A percentile compares a stretch with the other conserved stretches of the same genome.
Conservation (phyloP, 2,113 vertebrate species). For the Himantopus leucocephalus region DNA sequence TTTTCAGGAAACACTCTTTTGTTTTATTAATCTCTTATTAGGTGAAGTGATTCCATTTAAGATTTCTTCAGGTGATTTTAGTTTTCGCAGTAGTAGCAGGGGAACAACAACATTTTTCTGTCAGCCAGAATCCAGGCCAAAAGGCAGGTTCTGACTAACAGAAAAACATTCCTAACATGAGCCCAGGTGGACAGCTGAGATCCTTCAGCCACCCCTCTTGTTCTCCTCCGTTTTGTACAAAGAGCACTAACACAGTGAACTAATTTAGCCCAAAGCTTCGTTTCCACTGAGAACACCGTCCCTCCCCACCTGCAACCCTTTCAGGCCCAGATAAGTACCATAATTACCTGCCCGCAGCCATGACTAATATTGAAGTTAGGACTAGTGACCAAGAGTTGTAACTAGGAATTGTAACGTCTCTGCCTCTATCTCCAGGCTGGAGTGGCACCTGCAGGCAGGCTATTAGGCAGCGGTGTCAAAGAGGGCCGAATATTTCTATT, state of each 20-base stretch:
- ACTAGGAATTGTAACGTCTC: neutral
- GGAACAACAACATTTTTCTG: neutral
- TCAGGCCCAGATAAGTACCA: neutral
- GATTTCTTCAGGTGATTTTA: neutral
- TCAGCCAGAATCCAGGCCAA: neutral
- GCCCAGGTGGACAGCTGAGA: neutral
- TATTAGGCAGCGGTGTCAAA: neutral
- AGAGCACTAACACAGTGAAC: neutral
- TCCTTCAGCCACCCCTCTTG: neutral
- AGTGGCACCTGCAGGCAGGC: neutral
- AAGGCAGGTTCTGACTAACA: neutral
- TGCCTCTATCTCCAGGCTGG: neutral
- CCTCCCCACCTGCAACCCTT: neutral
- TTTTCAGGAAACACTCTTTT: neutral
- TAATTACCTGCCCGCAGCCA: neutral
- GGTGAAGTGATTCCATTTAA: neutral
- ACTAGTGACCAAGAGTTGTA: neutral
- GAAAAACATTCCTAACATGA: neutral
- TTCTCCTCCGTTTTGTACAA: neutral
- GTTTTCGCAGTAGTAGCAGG: neutral
- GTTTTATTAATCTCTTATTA: neutral
- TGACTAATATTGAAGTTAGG: neutral
- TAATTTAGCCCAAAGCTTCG: neutral
- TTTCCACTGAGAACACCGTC: neutral
- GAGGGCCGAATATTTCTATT: neutral